Conservation (phyloP, 2,113 vertebrate species). For the Diadophis punctatus region DNA sequence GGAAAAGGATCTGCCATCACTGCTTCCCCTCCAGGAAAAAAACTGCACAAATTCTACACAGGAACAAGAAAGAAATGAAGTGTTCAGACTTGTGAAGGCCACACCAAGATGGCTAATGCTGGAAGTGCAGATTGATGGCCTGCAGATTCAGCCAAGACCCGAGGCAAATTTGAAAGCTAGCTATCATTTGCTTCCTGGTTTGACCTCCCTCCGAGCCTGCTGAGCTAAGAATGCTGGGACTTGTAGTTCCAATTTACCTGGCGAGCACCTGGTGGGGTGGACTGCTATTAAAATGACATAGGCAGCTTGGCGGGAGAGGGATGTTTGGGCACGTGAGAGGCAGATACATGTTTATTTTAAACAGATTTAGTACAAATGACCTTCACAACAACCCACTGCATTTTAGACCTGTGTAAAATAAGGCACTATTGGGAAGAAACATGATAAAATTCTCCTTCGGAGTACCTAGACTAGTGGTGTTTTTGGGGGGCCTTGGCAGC, state of each 20-base stretch:
- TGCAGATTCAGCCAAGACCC: background rate
- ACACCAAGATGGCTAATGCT: background rate
- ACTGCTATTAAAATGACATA: background rate
- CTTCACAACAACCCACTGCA: background rate
- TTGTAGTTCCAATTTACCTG: background rate
- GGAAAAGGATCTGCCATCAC: background rate
- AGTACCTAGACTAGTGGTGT: background rate
- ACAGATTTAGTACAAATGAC: background rate
- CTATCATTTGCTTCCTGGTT: background rate
- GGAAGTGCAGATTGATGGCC: background rate
- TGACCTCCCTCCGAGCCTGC: background rate
- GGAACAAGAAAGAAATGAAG: background rate
- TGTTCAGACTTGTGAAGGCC: background rate
- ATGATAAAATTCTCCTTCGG: background rate
- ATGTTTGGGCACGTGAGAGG: background rate
- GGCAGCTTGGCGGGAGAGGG: background rate
- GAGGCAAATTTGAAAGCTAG: background rate
- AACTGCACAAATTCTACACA: background rate
- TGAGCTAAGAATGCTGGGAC: background rate
- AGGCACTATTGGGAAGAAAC: background rate
- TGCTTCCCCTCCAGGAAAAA: background rate
- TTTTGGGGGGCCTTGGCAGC: background rate
- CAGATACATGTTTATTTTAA: background rate
- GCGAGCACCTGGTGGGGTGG: background rate
- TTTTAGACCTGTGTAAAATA: background rate